A percentile compares a stretch with the other conserved stretches of the same genome.
Conservation (phyloP, 2,797 vertebrate genomes). For the Hipposideros larvatus region DNA sequence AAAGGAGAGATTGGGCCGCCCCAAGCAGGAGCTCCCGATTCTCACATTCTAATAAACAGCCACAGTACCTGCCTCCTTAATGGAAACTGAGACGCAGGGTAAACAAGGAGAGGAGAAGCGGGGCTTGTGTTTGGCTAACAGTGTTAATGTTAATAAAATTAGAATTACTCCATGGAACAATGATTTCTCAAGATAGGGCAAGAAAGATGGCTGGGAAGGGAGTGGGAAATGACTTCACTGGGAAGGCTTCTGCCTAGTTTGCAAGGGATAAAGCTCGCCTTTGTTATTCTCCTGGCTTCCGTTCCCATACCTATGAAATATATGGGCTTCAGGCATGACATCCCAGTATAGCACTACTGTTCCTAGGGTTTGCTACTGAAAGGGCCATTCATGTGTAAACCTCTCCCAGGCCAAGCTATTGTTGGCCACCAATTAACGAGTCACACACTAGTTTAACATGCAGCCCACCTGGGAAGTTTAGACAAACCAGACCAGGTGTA, state of each 20-base stretch:
- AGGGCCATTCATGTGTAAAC: constrained; percentile 17
- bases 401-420: constrained; percentile 1
- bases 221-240: constrained; percentile 53
- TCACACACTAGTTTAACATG: background rate
- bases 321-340: constrained; percentile 34
- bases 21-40: background rate
- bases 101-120: background rate
- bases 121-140: background rate
- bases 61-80: background rate
- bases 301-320: background rate
- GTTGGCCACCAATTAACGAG: background rate
- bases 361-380: constrained; percentile 63
- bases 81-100: background rate
- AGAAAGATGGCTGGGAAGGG: background rate
- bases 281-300: constrained; percentile 73
- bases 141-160: background rate
- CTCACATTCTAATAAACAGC: background rate
- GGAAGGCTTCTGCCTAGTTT: background rate
- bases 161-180: background rate
- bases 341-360: constrained; percentile 27
- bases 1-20: background rate
- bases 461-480: background rate
- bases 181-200: constrained; percentile 49
- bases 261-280: constrained; percentile 63
- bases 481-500: background rate